phyloP scores from a whole-genome alignment of 2,113 vertebrate species.

The Amblyornis subalaris region DNA sequence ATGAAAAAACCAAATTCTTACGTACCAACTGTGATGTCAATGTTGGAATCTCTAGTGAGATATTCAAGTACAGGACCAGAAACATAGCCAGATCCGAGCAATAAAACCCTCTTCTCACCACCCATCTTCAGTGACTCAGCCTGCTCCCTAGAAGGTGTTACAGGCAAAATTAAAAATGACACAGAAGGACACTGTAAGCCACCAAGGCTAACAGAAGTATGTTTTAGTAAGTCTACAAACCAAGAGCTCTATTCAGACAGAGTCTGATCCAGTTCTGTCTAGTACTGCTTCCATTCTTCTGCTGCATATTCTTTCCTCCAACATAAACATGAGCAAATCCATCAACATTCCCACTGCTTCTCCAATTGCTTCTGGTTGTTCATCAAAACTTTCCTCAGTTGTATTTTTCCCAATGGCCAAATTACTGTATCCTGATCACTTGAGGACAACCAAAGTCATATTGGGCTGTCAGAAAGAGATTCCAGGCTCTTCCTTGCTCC shows the following conservation, averaged over 20 bases:
- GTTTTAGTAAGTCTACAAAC: not conserved
- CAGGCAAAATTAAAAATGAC: constrained; percentile 1
- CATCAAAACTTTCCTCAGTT: not conserved
- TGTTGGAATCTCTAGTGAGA: constrained; percentile 80
- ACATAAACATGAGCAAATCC: not conserved
- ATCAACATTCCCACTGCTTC: not conserved
- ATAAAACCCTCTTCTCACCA: constrained; percentile 83
- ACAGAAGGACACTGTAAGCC: not conserved
- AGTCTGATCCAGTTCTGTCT: not conserved
- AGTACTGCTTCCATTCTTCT: not conserved
- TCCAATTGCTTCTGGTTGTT: not conserved
- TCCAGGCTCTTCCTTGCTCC: not conserved
- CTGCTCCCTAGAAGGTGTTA: constrained; percentile 74
- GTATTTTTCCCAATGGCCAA: not conserved
- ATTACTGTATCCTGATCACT: not conserved
- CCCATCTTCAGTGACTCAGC: constrained; percentile 79
- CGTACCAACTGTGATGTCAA: constrained; percentile 90
- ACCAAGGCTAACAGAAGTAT: not conserved
- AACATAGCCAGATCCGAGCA: constrained; percentile 93
- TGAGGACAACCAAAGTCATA: not conserved
- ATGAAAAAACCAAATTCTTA: not conserved
- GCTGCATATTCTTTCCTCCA: not conserved
- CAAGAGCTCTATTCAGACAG: not conserved
- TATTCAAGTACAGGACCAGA: constrained; percentile 91
- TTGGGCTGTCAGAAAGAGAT: not conserved